These are phyloP conservation scores for Agrochola litura DNA, from an alignment of 2,888 invertebrate genomes.

Conservation along the genomic window DNA sequence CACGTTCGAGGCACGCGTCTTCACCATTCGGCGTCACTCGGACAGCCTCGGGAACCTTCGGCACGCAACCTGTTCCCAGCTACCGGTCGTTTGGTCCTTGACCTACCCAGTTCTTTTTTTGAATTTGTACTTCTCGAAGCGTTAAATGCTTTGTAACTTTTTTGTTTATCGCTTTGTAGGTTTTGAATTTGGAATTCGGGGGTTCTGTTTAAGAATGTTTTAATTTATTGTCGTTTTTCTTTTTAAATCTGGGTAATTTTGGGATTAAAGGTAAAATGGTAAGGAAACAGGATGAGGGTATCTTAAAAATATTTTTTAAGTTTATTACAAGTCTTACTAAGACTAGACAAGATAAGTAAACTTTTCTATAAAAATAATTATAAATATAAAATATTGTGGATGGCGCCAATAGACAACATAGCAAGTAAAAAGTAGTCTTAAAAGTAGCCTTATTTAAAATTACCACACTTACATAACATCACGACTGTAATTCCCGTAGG, in stretches of 20 bases:
- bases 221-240: conserved; percentile 43
- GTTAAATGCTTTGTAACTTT: conserved; percentile 57
- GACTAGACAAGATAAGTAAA: no score
- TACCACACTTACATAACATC: neutral
- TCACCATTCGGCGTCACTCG: conserved; percentile 47
- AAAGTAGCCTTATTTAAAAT: neutral
- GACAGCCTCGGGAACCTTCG: conserved; percentile 49
- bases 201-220: conserved; percentile 46
- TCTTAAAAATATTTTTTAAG: no score
- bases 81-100: conserved; percentile 73
- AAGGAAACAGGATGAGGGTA: neutral
- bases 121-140: conserved; percentile 55
- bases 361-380: no score
- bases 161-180: conserved; percentile 57
- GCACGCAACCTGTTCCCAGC: conserved; percentile 70
- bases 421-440: no score
- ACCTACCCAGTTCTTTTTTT: conserved; percentile 67
- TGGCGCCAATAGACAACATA: neutral
- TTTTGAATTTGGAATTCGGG: conserved; percentile 54
- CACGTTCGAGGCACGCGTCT: conserved; percentile 63
- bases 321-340: no score
- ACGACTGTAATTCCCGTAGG: neutral
- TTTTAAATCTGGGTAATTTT: conserved; percentile 14
- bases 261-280: neutral
- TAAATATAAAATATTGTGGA: neutral